Percentiles rank a stretch among this genome's conserved stretches.
Conservation (phyloP, 2,888 invertebrate genomes). For the Andrena minutula region DNA sequence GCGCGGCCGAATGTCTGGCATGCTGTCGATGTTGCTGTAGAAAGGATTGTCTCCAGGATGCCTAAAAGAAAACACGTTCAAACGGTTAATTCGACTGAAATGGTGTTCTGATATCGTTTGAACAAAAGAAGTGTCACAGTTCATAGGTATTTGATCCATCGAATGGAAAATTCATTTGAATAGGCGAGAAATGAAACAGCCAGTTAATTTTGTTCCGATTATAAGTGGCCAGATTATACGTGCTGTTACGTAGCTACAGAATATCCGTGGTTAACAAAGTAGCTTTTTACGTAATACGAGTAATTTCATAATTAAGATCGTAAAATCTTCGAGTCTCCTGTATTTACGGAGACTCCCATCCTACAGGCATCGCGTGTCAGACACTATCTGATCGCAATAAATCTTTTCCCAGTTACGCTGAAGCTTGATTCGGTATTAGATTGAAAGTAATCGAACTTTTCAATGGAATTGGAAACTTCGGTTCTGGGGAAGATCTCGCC, state of each 20-base stretch:
- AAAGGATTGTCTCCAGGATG: slow-evolving; percentile 98
- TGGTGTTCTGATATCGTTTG: background rate
- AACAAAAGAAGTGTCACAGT: no score
- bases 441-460: slow-evolving; percentile 70
- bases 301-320: slow-evolving; percentile 21
- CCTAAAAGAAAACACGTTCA: slow-evolving; percentile 85
- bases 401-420: slow-evolving; percentile 25
- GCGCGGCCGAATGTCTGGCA: slow-evolving; percentile 99
- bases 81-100: slow-evolving; percentile 8
- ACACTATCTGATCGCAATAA: slow-evolving; percentile 35
- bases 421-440: slow-evolving; percentile 48
- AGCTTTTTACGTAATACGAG: background rate
- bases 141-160: no score
- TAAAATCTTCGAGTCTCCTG: background rate
- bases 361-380: slow-evolving; percentile 23
- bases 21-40: slow-evolving; percentile 99
- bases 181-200: no score
- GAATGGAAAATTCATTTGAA: background rate
- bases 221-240: no score
- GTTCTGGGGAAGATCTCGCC: slow-evolving; percentile 36
- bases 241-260: no score
- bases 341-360: slow-evolving; percentile 22
- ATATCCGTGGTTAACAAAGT: no score
- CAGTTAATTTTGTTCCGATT: no score
- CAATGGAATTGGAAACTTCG: slow-evolving; percentile 64